A percentile compares a stretch with the other conserved stretches of the same genome.
Conservation (phyloP, 2,888 invertebrate genomes). For the Troides aeacus region DNA sequence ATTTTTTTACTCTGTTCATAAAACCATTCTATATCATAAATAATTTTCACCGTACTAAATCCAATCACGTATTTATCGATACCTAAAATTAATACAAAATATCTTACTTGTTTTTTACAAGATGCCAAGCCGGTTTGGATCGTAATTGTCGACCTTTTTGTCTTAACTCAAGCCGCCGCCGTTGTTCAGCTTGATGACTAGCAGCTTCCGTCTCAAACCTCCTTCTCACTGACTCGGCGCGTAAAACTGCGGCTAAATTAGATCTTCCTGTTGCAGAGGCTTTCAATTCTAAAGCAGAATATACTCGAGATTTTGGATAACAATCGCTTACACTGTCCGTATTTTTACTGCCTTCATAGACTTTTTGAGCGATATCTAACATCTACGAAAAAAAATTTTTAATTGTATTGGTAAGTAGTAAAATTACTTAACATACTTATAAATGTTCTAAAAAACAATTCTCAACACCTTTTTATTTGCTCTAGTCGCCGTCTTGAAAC, state of each 20-base stretch:
- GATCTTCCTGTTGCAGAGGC: conserved; percentile 69
- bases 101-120: conserved; percentile 80
- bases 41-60: not conserved
- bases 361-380: conserved; percentile 61
- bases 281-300: conserved; percentile 69
- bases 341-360: conserved; percentile 63
- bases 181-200: conserved; percentile 79
- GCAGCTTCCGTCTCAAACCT: conserved; percentile 83
- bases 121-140: conserved; percentile 85
- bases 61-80: not conserved
- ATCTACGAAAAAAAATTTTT: conserved; percentile 50
- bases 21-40: too few species aligned
- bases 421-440: too few species aligned
- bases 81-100: not conserved
- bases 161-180: conserved; percentile 78
- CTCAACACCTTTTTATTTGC: conserved; percentile 63
- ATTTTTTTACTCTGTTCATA: too few species aligned
- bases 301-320: conserved; percentile 61
- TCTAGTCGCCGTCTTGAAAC: conserved; percentile 74
- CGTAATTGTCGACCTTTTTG: conserved; percentile 81
- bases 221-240: conserved; percentile 82
- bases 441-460: not conserved
- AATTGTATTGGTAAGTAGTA: not conserved
- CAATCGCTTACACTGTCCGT: conserved; percentile 49
- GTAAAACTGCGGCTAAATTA: conserved; percentile 84